Evolutionary conservation across 2,113 vertebrate genomes (phyloP).

Genomic region (Pachypanchax playfairii): DNA sequence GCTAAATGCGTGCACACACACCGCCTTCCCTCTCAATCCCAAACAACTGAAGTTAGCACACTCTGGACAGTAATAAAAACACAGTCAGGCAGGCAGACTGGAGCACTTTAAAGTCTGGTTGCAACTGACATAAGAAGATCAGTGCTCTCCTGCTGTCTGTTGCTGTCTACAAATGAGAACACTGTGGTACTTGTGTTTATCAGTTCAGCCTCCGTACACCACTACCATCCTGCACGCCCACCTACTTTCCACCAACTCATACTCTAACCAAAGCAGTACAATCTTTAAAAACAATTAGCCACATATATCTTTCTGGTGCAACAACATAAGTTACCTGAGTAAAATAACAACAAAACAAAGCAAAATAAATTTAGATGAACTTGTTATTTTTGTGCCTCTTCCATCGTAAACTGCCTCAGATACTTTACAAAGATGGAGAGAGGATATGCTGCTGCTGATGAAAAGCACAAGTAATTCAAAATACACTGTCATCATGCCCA

Average conservation of each 20-base stretch:
- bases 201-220: slow-evolving; percentile 12
- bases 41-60: slow-evolving; percentile 50
- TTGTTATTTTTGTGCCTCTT: slow-evolving; percentile 32
- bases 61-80: slow-evolving; percentile 62
- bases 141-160: slow-evolving; percentile 24
- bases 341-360: slow-evolving; percentile 51
- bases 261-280: slow-evolving; percentile 39
- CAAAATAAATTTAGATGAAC: slow-evolving; percentile 31
- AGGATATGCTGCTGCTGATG: slow-evolving; percentile 31
- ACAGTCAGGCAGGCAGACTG: slow-evolving; percentile 43
- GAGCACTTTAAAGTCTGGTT: slow-evolving; percentile 50
- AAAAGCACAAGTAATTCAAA: slow-evolving; percentile 52
- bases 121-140: slow-evolving; percentile 38
- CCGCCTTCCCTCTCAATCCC: slow-evolving; percentile 34
- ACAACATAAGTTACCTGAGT: slow-evolving; percentile 57
- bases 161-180: slow-evolving; percentile 57
- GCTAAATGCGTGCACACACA: slow-evolving; percentile 36
- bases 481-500: slow-evolving; percentile 40
- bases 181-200: slow-evolving; percentile 57
- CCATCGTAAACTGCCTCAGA: slow-evolving; percentile 33
- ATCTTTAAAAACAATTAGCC: slow-evolving; percentile 71
- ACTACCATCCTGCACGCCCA: slow-evolving; percentile 22
- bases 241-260: slow-evolving; percentile 68
- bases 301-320: slow-evolving; percentile 68
- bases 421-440: slow-evolving; percentile 36